phyloP scores from a whole-genome alignment of 2,113 vertebrate genomes.

The Cephalopholis sonnerati region DNA sequence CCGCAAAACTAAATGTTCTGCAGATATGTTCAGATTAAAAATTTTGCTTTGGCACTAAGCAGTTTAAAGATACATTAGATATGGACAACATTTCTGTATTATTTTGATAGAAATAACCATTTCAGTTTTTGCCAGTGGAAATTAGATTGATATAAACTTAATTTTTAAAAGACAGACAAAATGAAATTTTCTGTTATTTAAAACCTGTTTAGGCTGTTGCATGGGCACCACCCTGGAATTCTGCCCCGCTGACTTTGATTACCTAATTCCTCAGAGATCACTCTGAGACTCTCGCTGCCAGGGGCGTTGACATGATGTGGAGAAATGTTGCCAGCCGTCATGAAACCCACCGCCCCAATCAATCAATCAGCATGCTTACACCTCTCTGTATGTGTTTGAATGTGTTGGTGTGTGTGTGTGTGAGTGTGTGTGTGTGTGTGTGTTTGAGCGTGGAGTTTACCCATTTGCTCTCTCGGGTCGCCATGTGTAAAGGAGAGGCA shows the following conservation, averaged over 20 bases:
- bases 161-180: slow-evolving; percentile 1
- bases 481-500: slow-evolving; percentile 35
- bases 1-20: background rate
- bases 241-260: slow-evolving; percentile 63
- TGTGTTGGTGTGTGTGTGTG: slow-evolving; percentile 15
- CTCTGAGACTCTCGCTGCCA: slow-evolving; percentile 60
- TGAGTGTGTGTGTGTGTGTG: slow-evolving; percentile 23
- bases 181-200: slow-evolving; percentile 17
- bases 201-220: slow-evolving; percentile 3
- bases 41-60: background rate
- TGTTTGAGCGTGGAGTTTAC: slow-evolving; percentile 14
- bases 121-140: background rate
- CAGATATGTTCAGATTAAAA: background rate
- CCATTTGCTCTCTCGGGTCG: slow-evolving; percentile 48
- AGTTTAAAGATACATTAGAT: background rate
- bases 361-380: slow-evolving; percentile 70
- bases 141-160: background rate
- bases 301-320: slow-evolving; percentile 70
- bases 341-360: slow-evolving; percentile 74
- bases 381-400: slow-evolving; percentile 22
- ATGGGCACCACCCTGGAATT: slow-evolving; percentile 23
- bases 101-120: background rate
- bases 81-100: background rate
- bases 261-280: slow-evolving; percentile 74
- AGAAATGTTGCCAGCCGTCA: slow-evolving; percentile 77